Base-by-base conservation (phyloP, 2,888 invertebrate genomes). In the Gymnoscelis rufifasciata region DNA sequence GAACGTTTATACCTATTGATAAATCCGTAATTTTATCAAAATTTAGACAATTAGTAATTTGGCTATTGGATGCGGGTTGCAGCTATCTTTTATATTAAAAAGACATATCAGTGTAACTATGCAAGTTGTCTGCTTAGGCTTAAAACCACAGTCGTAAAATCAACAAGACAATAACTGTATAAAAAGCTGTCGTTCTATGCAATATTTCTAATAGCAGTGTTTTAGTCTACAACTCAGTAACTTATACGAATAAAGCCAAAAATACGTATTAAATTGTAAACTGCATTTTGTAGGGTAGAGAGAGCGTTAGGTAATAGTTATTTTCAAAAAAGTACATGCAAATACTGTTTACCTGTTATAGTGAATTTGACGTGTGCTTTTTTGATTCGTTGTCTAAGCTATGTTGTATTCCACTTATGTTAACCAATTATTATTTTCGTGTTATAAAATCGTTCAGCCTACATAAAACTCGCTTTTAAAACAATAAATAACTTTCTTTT, bases 81-180 rank as follows among this genome's bases (percentile, higher is more conserved):
- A n/a, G n/a, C n/a, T 31, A 31, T 33, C 8, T 14, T 19, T 39
- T 35, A 28, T 28, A 49, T 36, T 45, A 42, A 50, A 45, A 23
- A 38, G 36, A 46, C 50, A 50, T 50, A 50, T 50, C 50, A 31
- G 37, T 43, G 23, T 30, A 29, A 26, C 43, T 30, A 43, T 6
- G 31, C 1, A 26, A 26, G 26, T 24, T 35, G 8, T 43, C 43
- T 43, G 48, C 43, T 43, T 40, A 30, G 40, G 39, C 43, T 43
- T 43, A n/a, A 19, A 33, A 10, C 10, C 15, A 10, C 47, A 35
- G 14, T 27, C 10, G 37, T 6, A 7, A 43, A 12, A 12, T 7
- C 29, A 36, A 15, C 14, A 44, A 38, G 46, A 43, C 39, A 51
- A 50, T 50, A 46, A 50, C 24, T 33, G 33, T 15, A 33, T 2